Evolutionary conservation across 2,888 invertebrate genomes (phyloP).

Genomic region (Watsonalla cultraria): DNA sequence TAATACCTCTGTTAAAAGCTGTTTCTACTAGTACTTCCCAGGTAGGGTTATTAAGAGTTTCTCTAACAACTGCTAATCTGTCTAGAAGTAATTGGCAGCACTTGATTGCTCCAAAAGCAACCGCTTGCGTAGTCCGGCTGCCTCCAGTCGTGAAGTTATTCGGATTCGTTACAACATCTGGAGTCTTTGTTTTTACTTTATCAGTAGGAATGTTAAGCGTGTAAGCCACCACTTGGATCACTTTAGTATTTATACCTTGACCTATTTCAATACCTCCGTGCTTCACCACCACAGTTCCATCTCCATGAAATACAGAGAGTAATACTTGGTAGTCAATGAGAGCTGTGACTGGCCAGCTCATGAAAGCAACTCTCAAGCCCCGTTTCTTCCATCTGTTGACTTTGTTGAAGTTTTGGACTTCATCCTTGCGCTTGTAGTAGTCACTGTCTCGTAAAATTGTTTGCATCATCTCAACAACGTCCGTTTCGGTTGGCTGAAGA

Average conservation of each 20-base stretch:
- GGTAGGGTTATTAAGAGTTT: conserved; percentile 57
- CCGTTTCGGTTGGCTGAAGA: conserved; percentile 59
- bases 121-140: conserved; percentile 61
- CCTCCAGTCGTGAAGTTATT: conserved; percentile 83
- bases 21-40: conserved; percentile 73
- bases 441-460: conserved; percentile 54
- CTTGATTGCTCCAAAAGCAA: conserved; percentile 47
- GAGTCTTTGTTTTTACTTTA: conserved; percentile 82
- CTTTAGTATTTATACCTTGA: conserved; percentile 87
- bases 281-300: conserved; percentile 84
- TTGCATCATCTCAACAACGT: conserved; percentile 41
- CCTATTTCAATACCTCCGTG: conserved; percentile 89
- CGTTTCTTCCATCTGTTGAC: conserved; percentile 88
- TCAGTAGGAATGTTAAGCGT: conserved; percentile 82
- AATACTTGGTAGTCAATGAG: conserved; percentile 77
- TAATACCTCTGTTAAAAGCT: conserved; percentile 57
- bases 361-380: conserved; percentile 82
- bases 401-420: conserved; percentile 79
- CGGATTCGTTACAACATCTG: conserved; percentile 78
- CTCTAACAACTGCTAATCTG: conserved; percentile 63
- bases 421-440: conserved; percentile 74
- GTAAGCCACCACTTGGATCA: conserved; percentile 82
- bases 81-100: conserved; percentile 74
- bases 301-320: conserved; percentile 83
- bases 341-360: conserved; percentile 81